These are phyloP conservation scores for Channallabes apus DNA, from an alignment of 2,797 vertebrate genomes.

Conservation along the genomic window DNA sequence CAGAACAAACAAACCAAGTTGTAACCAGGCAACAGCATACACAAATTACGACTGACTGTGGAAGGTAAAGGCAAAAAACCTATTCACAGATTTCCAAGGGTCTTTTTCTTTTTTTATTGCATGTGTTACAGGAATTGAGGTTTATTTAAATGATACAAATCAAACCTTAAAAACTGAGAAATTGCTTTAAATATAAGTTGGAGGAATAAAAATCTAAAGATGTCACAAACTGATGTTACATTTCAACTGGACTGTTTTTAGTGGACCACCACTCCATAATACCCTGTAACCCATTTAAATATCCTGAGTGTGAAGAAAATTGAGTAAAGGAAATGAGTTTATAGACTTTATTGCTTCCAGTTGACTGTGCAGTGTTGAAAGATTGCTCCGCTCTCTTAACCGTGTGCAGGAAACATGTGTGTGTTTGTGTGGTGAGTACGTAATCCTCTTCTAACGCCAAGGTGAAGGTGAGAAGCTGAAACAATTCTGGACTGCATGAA, in stretches of 20 bases:
- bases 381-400: neutral
- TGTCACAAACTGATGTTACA: neutral
- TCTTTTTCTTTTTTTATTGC: no score
- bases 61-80: neutral
- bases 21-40: neutral
- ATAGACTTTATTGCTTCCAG: slow-evolving; percentile 7
- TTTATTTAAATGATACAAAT: neutral
- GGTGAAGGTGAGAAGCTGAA: neutral
- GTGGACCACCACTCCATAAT: neutral
- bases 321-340: slow-evolving; percentile 2
- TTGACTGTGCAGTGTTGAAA: neutral
- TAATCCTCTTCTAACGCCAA: neutral
- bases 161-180: neutral
- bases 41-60: neutral
- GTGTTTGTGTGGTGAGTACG: neutral
- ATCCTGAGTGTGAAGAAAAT: neutral
- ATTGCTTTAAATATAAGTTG: neutral
- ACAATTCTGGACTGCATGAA: neutral
- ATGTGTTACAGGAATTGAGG: neutral
- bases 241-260: neutral
- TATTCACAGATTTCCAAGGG: neutral
- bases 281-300: neutral
- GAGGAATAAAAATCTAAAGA: neutral
- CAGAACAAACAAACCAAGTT: neutral
- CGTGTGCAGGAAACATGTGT: neutral